These are phyloP conservation scores for Leptinotarsa undecemlineata DNA, from an alignment of 1,140 invertebrate genomes.

Conservation along the genomic window DNA sequence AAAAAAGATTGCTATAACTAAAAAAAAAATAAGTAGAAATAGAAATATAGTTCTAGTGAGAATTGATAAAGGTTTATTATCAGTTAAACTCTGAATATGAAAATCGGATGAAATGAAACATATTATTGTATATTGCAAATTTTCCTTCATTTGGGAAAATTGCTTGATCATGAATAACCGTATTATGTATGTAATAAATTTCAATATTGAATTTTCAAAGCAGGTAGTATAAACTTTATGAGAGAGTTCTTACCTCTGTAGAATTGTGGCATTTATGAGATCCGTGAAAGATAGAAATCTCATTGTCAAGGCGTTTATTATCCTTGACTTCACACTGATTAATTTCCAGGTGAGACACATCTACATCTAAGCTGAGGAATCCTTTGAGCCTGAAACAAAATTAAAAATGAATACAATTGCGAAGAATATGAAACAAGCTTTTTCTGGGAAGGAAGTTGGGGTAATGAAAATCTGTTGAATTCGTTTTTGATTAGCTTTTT, in stretches of 20 bases:
- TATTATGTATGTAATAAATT: too few relatives aligned
- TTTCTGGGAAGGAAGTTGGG: neutral
- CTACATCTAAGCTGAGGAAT: conserved; percentile 81
- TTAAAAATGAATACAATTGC: neutral
- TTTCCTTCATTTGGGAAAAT: too few relatives aligned
- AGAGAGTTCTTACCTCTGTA: conserved; percentile 64
- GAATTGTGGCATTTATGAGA: conserved; percentile 84
- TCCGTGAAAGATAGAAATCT: conserved; percentile 71
- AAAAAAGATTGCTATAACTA: too few relatives aligned
- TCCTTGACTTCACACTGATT: conserved; percentile 76
- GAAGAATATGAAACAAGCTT: neutral
- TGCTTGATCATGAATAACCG: too few relatives aligned
- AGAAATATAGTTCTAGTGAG: too few relatives aligned
- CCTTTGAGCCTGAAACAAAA: conserved; percentile 66
- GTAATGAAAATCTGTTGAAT: neutral
- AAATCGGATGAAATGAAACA: too few relatives aligned
- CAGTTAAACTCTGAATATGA: too few relatives aligned
- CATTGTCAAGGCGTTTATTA: conserved; percentile 50
- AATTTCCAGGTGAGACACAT: conserved; percentile 79
- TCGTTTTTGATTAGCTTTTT: neutral
- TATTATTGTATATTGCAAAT: too few relatives aligned
- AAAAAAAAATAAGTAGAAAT: too few relatives aligned
- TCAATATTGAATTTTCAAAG: too few relatives aligned
- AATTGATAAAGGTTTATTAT: too few relatives aligned
- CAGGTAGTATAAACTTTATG: too few relatives aligned